Percentiles rank a stretch among this genome's conserved stretches.
Conservation (phyloP, 2,797 vertebrate species). For the Sebastes variabilis region DNA sequence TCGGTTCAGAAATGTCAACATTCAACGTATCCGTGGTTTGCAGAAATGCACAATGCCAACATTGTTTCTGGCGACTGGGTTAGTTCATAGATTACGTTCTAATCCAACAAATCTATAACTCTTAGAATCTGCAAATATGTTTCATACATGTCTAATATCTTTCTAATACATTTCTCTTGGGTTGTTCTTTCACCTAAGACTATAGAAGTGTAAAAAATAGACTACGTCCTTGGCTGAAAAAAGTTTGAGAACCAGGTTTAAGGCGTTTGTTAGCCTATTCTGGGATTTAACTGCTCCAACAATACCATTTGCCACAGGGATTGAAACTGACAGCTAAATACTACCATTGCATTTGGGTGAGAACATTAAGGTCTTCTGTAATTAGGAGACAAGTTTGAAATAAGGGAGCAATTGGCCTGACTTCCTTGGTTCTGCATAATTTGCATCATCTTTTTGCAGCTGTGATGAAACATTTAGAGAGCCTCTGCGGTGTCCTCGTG, state of each 20-base stretch:
- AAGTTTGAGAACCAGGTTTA: background rate
- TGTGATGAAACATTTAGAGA: constrained; percentile 63
- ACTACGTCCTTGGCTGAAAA: no score
- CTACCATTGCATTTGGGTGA: background rate
- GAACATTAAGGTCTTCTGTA: background rate
- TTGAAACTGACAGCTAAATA: background rate
- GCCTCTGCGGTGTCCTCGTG: constrained; percentile 17
- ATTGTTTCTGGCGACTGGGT: no score
- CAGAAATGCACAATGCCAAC: no score
- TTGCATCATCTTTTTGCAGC: constrained; percentile 53
- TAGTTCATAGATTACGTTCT: no score
- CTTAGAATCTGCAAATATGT: no score
- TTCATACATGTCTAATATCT: no score
- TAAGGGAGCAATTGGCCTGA: constrained; percentile 16
- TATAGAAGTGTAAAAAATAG: no score
- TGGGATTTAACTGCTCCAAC: constrained; percentile 2
- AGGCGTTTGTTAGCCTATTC: background rate
- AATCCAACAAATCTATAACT: no score
- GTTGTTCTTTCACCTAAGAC: no score
- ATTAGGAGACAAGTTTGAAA: constrained; percentile 18
- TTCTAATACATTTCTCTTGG: no score
- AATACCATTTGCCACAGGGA: background rate
- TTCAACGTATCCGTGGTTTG: no score
- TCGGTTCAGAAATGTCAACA: no score
- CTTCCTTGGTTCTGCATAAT: constrained; percentile 44